Base-by-base conservation (phyloP, 2,113 vertebrate species). In the Coreoperca whiteheadi region DNA sequence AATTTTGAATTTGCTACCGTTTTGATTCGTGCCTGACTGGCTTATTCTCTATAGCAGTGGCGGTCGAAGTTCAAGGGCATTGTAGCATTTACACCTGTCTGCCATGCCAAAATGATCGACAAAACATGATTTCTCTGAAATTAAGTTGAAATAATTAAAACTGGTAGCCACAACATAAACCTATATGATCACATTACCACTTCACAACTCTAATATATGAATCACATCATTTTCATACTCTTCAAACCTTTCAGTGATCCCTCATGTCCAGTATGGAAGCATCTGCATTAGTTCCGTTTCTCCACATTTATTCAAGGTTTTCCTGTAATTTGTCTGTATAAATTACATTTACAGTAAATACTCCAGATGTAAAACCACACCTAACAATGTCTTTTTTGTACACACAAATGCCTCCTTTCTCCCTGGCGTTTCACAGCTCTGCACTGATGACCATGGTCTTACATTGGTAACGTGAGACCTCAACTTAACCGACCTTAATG, bases 401-500 rank as follows among this genome's bases (percentile, higher is more conserved):
- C 43, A 30, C 71, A 75, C 64, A 48, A 59, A 53, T 6, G 15
- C 28, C 6, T 75, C 34, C 9, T 41, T 67, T 65, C 32, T 66
- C 82, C 72, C 50, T 71, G 56, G 65, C 57, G 71, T 64, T 64
- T 61, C n/a, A 56, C 56, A 76, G 64, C 48, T 63, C 72, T 70
- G 70, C 43, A 50, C 80, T 84, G 72, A 85, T 90, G 80, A 90
- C 78, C 85, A 64, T 50, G 30, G 68, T 87, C 74, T 57, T 83
- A 76, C 37, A 67, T 53, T 34, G 32, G 66, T 63, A 87, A 61
- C 34, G 67, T 41, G 73, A 82, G 72, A 82, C 78, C 86, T 84
- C 68, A 88, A 90, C 84, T 83, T 83, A 81, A 82, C 16, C 89
- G 79, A 91, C 84, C 91, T 89, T 81, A 91, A 91, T 88, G 87